Evolutionary conservation across 2,888 invertebrate species (phyloP).

Genomic region (Thecocarcelia acutangulata): DNA sequence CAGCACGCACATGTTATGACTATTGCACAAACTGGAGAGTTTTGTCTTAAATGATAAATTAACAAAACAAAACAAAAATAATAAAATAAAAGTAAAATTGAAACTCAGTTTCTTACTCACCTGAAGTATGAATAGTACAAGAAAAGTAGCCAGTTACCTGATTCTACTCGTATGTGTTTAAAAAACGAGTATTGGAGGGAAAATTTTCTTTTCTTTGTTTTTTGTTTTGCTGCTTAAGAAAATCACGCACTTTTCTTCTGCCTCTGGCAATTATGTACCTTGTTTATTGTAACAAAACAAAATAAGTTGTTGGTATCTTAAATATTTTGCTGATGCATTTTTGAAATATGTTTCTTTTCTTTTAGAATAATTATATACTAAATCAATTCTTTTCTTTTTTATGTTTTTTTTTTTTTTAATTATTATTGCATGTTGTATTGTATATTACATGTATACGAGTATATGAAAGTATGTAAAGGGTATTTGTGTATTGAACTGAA

Average conservation of each 20-base stretch:
- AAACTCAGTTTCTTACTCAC: constrained; percentile 7
- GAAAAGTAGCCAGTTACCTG: constrained; percentile 9
- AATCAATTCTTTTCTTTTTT: constrained; percentile 19
- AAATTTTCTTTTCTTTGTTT: constrained; percentile 3
- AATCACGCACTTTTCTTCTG: constrained; percentile 43
- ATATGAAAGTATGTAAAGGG: no score
- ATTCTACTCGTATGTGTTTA: background rate
- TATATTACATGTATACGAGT: no score
- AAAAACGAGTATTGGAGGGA: background rate
- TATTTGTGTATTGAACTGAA: no score
- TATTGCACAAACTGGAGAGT: background rate
- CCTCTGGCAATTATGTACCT: constrained; percentile 4
- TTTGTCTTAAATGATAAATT: background rate
- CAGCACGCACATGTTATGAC: constrained; percentile 50
- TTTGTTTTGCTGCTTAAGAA: constrained; percentile 2
- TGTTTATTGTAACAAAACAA: constrained; percentile 9
- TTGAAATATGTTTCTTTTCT: background rate
- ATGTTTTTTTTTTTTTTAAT: background rate
- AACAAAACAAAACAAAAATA: background rate
- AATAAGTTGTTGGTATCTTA: constrained; percentile 43
- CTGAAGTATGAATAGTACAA: background rate
- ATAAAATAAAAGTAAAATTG: no score
- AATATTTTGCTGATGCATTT: constrained; percentile 17
- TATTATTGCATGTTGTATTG: no score
- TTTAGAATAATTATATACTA: background rate